Evolutionary conservation across 2,113 vertebrate species (phyloP), one percentile per base, ranked within the genome.

Genomic region (Lepisosteus oculatus): DNA sequence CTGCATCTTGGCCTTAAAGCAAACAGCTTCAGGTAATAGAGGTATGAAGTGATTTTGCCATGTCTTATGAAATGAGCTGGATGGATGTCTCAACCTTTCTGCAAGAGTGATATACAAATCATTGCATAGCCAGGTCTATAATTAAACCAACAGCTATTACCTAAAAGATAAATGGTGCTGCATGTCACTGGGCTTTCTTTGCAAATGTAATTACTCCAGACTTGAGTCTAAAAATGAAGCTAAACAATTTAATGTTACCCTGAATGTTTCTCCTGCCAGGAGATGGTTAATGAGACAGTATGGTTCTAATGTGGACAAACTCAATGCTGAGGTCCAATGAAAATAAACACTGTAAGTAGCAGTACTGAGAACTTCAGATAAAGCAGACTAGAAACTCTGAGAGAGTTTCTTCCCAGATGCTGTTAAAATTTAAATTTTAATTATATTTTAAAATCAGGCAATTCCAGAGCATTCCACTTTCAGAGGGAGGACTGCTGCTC

Each of bases 51-150:
- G 29, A 6, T 59, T 59, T 14, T 59, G 13, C 12, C 7, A 0
- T 12, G 3, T 12, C 56, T 59, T 12, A 59, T 59, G 11, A 59
- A 59, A 59, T 4, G 56, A 59, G 7, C 56, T 14, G 8, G 12
- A 59, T 59, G 56, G 56, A 59, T 12, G 56, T 59, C 56, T 59
- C 56, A 59, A 59, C n/a, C 56, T n/a, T n/a, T 59, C 56, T 14
- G 56, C 56, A 59, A 13, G 56, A n/a, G 56, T 59, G 56, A 59
- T 12, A 59, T 12, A n/a, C n/a, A 59, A 59, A 59, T 59, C 56
- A 13, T 4, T 59, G 56, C 3, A 59, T 13, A 59, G 56, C 56
- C 56, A 59, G n/a, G 56, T 4, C 56, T 59, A 59, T 59, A 6
- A 59, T 59, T 59, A 59, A 12, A 14, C 7, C 56, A 6, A 14